Percentiles rank a stretch among this genome's conserved stretches.
These are phyloP conservation scores for Darevskia nairensis DNA, from an alignment of 2,797 vertebrate genomes.

Conservation along the genomic window DNA sequence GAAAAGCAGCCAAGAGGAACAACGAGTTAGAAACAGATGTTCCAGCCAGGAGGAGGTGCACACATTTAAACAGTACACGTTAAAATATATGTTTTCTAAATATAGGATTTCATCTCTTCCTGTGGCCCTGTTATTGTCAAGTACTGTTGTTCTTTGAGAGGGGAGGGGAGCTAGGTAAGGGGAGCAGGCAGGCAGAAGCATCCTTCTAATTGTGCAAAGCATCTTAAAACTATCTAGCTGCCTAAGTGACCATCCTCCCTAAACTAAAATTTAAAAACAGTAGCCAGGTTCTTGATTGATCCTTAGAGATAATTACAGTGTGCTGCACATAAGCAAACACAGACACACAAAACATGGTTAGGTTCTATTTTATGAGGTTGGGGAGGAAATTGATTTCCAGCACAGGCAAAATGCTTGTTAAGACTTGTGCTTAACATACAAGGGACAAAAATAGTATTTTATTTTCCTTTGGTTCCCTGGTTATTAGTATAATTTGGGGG, in stretches of 20 bases:
- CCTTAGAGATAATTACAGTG: constrained; percentile 41
- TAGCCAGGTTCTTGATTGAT: constrained; percentile 44
- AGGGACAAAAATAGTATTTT: background rate
- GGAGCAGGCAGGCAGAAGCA: constrained; percentile 23
- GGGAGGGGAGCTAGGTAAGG: background rate
- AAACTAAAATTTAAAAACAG: constrained; percentile 30
- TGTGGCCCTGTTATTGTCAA: constrained; percentile 53
- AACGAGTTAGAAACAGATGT: constrained; percentile 98
- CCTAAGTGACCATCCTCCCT: constrained; percentile 45
- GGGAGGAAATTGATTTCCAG: constrained; percentile 14
- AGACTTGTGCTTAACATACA: constrained; percentile 20
- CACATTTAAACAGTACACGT: constrained; percentile 83
- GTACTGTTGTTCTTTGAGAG: constrained; percentile 58
- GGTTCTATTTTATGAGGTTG: constrained; percentile 22
- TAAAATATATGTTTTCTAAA: constrained; percentile 72
- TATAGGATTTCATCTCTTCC: constrained; percentile 65
- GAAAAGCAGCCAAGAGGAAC: constrained; percentile 99
- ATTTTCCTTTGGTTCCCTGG: constrained; percentile 35
- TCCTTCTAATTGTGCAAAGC: constrained; percentile 59
- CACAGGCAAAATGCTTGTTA: constrained; percentile 24
- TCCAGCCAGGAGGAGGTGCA: constrained; percentile 83
- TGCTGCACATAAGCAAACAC: constrained; percentile 20
- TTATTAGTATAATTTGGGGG: background rate
- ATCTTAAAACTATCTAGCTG: constrained; percentile 62
- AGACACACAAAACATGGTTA: background rate